Evolutionary conservation across 2,888 invertebrate species (phyloP).

Genomic region (Tetropium fuscum): DNA sequence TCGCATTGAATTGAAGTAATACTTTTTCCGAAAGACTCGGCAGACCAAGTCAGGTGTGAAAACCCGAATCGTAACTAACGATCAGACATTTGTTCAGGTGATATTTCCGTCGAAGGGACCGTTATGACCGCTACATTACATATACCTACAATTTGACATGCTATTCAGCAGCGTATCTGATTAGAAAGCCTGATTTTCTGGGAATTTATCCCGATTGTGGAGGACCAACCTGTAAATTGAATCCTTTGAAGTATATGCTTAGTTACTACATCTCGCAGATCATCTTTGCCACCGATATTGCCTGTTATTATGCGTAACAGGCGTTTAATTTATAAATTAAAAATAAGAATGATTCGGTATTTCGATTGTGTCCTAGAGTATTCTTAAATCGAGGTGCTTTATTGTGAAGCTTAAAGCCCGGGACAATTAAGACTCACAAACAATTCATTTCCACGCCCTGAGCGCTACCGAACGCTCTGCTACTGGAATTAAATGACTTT

Average conservation of each 20-base stretch:
- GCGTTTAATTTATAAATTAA: constrained; percentile 52
- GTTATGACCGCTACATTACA: constrained; percentile 7
- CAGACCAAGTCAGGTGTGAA: background rate
- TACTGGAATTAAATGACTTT: constrained; percentile 48
- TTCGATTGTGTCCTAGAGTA: constrained; percentile 36
- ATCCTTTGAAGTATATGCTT: constrained; percentile 33
- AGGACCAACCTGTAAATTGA: constrained; percentile 29
- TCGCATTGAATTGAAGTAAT: background rate
- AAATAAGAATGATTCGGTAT: constrained; percentile 43
- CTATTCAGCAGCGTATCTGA: constrained; percentile 8
- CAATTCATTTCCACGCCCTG: constrained; percentile 50
- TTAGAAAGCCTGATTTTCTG: constrained; percentile 12
- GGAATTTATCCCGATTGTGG: constrained; percentile 15
- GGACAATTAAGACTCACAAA: constrained; percentile 49
- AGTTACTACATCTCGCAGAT: constrained; percentile 27
- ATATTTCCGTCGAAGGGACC: constrained; percentile 3
- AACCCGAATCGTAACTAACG: background rate
- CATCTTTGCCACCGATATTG: constrained; percentile 43
- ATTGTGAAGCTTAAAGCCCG: constrained; percentile 22
- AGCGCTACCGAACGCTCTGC: constrained; percentile 34
- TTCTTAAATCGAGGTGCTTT: constrained; percentile 33
- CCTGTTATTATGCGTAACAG: constrained; percentile 45
- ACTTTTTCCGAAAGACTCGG: background rate
- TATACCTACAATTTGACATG: constrained; percentile 10
- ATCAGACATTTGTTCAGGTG: background rate